Evolutionary conservation across 2,113 vertebrate species (phyloP), one percentile per base, ranked within the genome.

Genomic region (Alligator mississippiensis): DNA sequence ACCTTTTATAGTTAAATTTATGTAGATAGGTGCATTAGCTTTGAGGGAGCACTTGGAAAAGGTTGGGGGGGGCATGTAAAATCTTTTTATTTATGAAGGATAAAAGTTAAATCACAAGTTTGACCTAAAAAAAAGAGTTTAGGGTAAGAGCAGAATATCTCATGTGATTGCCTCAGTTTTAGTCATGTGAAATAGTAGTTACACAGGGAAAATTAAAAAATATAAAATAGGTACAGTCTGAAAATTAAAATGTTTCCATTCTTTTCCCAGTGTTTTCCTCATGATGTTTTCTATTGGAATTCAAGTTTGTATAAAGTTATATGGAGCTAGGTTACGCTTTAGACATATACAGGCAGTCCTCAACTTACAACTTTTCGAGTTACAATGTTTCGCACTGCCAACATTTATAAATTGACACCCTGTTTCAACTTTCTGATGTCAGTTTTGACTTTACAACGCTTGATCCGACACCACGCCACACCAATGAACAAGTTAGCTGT

Each of bases 41-140:
- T 84, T 91, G 34, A 90, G 59, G 4, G 28, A 82, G 77, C 11
- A 47, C 60, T 47, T 81, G 88, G 83, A 78, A 93, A 72, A 83
- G 79, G 12, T 4, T 8, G 83, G 63, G 68, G 80, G 84, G 18
- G 64, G 5, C 88, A 66, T 87, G 91, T 58, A 60, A 19, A 63
- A 66, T 22, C n/a, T 90, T 78, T 24, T 19, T 89, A 47, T 92
- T 95, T 93, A 78, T 30, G 84, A 80, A 8, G 0, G 14, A 14
- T 87, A 18, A 94, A 93, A 88, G 77, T 79, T 68, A 58, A 84
- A 94, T 85, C 70, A 77, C 1, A 22, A 84, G 17, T 78, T 87
- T 84, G 60, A 54, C 4, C 77, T 80, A 16, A 77, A 74, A 82
- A 82, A 57, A 87, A 55, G 3, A 34, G 38, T 38, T 47, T 9